Conservation (phyloP, 2,797 vertebrate species). For the Monodelphis domestica region DNA sequence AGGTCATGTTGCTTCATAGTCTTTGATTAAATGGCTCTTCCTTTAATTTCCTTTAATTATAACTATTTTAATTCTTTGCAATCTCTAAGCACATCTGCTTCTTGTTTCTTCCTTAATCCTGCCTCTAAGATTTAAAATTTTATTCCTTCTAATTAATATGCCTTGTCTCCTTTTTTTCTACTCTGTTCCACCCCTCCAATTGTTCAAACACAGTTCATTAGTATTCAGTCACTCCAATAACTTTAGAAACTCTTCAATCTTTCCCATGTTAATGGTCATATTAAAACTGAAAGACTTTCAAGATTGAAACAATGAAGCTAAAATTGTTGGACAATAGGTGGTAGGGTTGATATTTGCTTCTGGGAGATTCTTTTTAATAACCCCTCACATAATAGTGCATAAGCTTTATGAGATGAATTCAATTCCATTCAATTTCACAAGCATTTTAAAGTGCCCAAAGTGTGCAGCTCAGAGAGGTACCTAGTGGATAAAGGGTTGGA, state of each 20-base stretch:
- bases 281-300: neutral
- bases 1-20: neutral
- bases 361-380: neutral
- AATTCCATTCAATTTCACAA: neutral
- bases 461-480: neutral
- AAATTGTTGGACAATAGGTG: neutral
- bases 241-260: constrained; percentile 2
- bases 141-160: neutral
- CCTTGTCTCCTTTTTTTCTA: constrained; percentile 9
- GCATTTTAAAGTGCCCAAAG: neutral
- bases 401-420: neutral
- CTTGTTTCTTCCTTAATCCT: neutral
- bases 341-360: neutral
- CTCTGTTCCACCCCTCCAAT: neutral
- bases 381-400: neutral
- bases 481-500: neutral
- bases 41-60: neutral
- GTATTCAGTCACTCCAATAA: neutral
- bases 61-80: neutral
- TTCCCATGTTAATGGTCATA: neutral
- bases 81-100: neutral
- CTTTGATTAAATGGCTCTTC: neutral
- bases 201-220: neutral
- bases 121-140: constrained; percentile 11
- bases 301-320: neutral